Percentiles rank a stretch among this genome's conserved stretches.
phyloP scores from a whole-genome alignment of 2,888 invertebrate genomes.

The Salticus scenicus region DNA sequence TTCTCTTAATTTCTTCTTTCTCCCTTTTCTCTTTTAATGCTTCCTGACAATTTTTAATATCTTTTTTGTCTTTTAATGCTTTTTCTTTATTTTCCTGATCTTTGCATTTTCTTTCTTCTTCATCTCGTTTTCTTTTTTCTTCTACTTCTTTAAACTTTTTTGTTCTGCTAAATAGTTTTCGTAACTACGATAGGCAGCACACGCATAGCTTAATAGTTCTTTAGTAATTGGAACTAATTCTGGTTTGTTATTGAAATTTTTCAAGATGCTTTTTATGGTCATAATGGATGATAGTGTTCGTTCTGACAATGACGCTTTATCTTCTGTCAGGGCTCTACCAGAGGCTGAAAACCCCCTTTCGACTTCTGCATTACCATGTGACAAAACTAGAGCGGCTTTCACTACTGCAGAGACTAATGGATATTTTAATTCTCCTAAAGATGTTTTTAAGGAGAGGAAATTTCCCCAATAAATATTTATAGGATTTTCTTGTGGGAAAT shows the following conservation, averaged over 20 bases:
- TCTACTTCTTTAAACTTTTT: not conserved
- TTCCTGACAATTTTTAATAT: not conserved
- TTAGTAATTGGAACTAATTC: not conserved
- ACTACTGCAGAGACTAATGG: too few species aligned
- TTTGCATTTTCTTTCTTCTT: not conserved
- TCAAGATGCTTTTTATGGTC: not conserved
- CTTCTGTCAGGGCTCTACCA: not conserved
- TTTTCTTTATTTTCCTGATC: too few species aligned
- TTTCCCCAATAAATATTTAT: too few species aligned
- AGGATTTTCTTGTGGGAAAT: too few species aligned
- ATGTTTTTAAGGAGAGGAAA: too few species aligned
- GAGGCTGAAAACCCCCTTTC: too few species aligned
- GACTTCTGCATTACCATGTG: too few species aligned
- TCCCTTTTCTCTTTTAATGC: not conserved
- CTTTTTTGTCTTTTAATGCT: not conserved
- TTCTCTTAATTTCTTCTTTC: not conserved
- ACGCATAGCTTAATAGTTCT: not conserved
- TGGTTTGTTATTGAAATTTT: not conserved
- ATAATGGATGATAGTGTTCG: not conserved
- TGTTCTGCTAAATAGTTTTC: not conserved
- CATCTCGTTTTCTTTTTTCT: not conserved
- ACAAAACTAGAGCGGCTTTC: too few species aligned
- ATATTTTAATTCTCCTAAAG: too few species aligned
- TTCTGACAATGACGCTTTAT: not conserved
- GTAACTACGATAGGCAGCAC: not conserved